phyloP scores from a whole-genome alignment of 1,140 invertebrate genomes.

The Papilio aristodemus region DNA sequence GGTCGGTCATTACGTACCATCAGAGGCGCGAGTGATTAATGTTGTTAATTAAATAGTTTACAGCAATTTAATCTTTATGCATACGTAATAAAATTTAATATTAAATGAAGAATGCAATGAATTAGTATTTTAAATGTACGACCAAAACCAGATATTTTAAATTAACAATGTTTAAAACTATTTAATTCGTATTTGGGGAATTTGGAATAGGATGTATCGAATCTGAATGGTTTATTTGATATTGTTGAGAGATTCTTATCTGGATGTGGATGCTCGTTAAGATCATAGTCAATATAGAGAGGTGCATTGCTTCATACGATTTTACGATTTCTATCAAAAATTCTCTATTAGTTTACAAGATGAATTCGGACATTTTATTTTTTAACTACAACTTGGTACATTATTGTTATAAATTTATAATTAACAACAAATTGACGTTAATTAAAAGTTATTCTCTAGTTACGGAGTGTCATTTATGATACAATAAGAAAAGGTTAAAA shows the following conservation, averaged over 20 bases:
- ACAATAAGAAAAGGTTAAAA: no score
- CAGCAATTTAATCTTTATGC: constrained; percentile 14
- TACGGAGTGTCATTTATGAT: no score
- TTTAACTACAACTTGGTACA: background rate
- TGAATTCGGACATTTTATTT: background rate
- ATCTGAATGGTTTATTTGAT: constrained; percentile 15
- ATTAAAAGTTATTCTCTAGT: no score
- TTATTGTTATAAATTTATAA: no score
- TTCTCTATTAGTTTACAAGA: background rate
- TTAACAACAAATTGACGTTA: no score
- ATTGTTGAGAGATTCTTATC: constrained; percentile 28
- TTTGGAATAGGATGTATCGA: constrained; percentile 27
- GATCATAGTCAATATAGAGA: background rate
- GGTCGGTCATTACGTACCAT: constrained; percentile 24
- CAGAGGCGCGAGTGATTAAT: constrained; percentile 29
- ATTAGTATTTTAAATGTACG: background rate
- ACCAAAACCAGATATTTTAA: background rate
- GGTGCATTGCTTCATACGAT: constrained; percentile 16
- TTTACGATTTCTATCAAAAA: constrained; percentile 21
- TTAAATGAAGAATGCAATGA: background rate
- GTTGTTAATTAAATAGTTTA: constrained; percentile 26
- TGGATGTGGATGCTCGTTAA: background rate
- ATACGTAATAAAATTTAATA: constrained; percentile 3
- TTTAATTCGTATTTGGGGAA: constrained; percentile 4
- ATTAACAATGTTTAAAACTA: constrained; percentile 12